Evolutionary conservation across 2,888 invertebrate species (phyloP), one percentile per base, ranked within the genome.

Genomic region (Oxytorus armatus): DNA sequence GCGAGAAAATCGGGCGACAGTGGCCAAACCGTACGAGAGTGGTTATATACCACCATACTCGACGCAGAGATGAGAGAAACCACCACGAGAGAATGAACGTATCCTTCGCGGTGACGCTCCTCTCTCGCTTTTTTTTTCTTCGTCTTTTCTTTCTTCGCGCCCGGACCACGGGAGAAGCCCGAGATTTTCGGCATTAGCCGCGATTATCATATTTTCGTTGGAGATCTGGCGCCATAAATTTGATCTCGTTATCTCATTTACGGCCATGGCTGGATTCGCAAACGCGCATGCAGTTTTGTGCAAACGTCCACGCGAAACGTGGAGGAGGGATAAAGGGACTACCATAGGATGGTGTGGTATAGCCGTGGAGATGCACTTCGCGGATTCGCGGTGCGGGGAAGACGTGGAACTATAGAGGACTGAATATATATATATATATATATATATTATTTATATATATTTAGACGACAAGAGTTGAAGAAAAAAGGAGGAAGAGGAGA

Each of bases 171-270:
- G 23, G 2, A 33, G 51, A 33, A 14, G 84, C 79, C 85, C 85
- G 86, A 82, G 84, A n/a, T n/a, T n/a, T 88, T 88, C 85, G 88
- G 90, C 89, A 90, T 90, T 90, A 90, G 89, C 87, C 83, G 87
- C 87, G 90, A 91, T 91, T 90, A 90, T 91, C 90, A 89, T 90
- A 91, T 90, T 90, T 90, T 90, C 87, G 90, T 89, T 86, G 86
- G 84, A 86, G 87, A 90, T 90, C 90, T 88, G 88, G 84, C 86
- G 88, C 89, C 90, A 91, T 92, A 92, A 92, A 92, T 92, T 92
- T 91, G 90, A 91, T 92, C 92, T 91, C 91, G 91, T 92, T 92
- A 92, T 91, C 92, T 91, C 90, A 90, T 90, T 91, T 90, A 89
- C 89, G 88, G 86, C 86, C 76, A 81, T 75, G 82, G 74, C 74